Conservation (phyloP, 2,888 invertebrate genomes). For the Apeira syringaria region DNA sequence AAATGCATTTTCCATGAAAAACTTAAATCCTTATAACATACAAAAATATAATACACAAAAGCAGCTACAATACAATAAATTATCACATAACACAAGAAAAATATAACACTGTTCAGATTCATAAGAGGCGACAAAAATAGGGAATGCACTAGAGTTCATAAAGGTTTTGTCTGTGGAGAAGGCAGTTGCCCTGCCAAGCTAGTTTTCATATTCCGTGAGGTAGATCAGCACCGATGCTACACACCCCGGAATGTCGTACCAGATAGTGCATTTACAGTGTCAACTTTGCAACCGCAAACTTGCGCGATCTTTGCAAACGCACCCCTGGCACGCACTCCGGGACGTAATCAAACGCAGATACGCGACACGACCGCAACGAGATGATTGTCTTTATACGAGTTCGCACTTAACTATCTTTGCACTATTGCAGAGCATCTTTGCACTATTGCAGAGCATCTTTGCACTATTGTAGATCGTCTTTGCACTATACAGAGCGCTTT, state of each 20-base stretch:
- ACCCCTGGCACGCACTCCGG: conserved; percentile 98
- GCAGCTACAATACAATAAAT: conserved; percentile 22
- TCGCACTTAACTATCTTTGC: conserved; percentile 59
- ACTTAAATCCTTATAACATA: conserved; percentile 8
- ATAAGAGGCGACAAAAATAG: conserved; percentile 9
- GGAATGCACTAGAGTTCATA: conserved; percentile 62
- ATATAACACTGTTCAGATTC: not conserved
- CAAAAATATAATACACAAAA: conserved; percentile 9
- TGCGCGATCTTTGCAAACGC: conserved; percentile 94
- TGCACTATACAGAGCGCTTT: no score
- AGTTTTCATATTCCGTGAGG: conserved; percentile 46
- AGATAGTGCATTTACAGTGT: conserved; percentile 99
- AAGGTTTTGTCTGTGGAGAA: conserved; percentile 36
- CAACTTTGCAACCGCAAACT: conserved; percentile 80
- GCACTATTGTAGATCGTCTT: conserved; percentile 58
- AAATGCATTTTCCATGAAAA: conserved; percentile 20
- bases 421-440: conserved; percentile 58
- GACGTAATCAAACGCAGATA: conserved; percentile 75
- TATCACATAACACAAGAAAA: conserved; percentile 18
- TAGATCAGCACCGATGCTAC: conserved; percentile 68
- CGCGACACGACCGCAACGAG: conserved; percentile 58
- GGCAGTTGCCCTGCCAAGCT: not conserved
- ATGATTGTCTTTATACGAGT: conserved; percentile 64
- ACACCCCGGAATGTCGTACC: conserved; percentile 97
- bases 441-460: no score